Base-by-base conservation (phyloP, 2,797 vertebrate species). In the Garrulus glandarius region DNA sequence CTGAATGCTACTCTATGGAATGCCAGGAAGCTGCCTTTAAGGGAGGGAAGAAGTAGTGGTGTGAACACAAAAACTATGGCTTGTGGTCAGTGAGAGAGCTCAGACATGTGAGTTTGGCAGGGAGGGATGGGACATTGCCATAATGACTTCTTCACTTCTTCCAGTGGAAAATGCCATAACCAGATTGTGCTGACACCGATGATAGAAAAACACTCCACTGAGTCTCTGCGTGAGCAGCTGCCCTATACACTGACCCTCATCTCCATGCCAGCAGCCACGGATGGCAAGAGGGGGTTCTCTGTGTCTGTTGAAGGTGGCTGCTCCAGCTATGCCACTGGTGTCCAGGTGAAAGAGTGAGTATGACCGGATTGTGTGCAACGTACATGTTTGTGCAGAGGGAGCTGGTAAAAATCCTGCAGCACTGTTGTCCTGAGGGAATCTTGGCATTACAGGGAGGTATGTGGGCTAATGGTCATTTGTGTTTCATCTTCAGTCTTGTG, bases 341-440 rank as follows among this genome's bases (percentile, higher is more conserved):
- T 99, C 85, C 98, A 99, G 94, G 99, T 99, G 90, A 99, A 99
- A 98, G 99, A 99, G 99, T 99, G 95, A 99, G 99, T 99, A 93
- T 78, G 49, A 72, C 82, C 57, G 65, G 22, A 44, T 18, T 50
- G 29, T 83, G 27, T 60, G 63, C 57, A 46, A 46, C 26, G 37
- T 26, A 27, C 6, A 0, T 14, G 32, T 24, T 72, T 30, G 6
- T 57, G 30, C 56, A 37, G 71, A 50, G 64, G 32, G 29, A 72
- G 32, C 43, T 52, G 78, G 36, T 63, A 46, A 43, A 55, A 53
- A 32, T 69, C 26, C 39, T 19, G 39, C 41, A 53, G 76, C 12
- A 4, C 69, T 52, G 57, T 78, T 77, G 47, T 74, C 37, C 79
- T 50, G 21, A n/a, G 59, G 26, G 63, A 23, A 56, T 69, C 52